Base-by-base conservation (phyloP, 2,113 vertebrate species). In the Patagioenas fasciata region DNA sequence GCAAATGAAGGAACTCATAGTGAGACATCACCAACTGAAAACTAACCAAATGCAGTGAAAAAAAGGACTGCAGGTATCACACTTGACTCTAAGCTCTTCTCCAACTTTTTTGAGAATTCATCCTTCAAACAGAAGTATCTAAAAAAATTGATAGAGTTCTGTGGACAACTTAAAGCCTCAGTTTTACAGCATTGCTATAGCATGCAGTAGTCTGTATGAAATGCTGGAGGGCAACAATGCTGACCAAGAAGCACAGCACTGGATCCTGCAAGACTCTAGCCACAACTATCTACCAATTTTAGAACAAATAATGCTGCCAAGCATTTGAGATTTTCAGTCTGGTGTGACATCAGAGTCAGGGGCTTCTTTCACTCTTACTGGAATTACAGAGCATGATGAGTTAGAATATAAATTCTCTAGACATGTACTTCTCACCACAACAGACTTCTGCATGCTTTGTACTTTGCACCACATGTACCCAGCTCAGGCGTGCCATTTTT, bases 211-310 rank as follows among this genome's bases (percentile, higher is more conserved):
- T 18, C 25, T 2, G 0, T 53, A 64, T 9, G 38, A 80, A 69
- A 80, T 4, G 26, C 50, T 32, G n/a, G 23, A 74, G n/a, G 11
- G 31, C 65, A 44, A 32, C 61, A 42, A 69, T 31, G 42, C 29
- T 74, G 50, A 36, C 21, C 56, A 24, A 53, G 3, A 47, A 69
- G 13, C 20, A 13, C 13, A 64, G 36, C 42, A n/a, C 58, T 57
- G 60, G 23, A 65, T 73, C 31, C 42, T 79, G 19, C 25, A 48
- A 51, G 50, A 64, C 26, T 44, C 29, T 44, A 48, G 42, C 21
- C 0, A 0, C 28, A 32, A 54, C 40, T 1, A 0, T 15, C 38
- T 47, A 61, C 47, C 1, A 0, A 56, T 6, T 50, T 5, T 8
- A 50, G 26, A 50, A 72, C n/a, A 85, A 81, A 60, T 1, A 6